Conservation (phyloP, 2,888 invertebrate genomes). For the Cheilosia impressa region DNA sequence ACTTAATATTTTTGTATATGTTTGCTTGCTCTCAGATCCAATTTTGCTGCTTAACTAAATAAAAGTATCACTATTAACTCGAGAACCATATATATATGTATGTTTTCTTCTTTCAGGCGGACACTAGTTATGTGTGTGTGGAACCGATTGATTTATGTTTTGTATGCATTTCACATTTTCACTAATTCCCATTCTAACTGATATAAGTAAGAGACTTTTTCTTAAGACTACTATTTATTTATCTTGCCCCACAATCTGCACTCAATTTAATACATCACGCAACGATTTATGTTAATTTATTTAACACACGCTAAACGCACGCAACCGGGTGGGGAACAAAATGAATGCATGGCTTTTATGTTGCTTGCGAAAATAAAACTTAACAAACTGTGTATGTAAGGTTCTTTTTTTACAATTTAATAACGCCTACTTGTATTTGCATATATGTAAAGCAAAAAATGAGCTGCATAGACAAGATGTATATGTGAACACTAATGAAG, state of each 20-base stretch:
- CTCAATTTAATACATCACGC: conserved; percentile 34
- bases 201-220: conserved; percentile 38
- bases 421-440: neutral
- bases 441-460: no score
- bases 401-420: neutral
- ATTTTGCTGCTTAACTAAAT: neutral
- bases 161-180: conserved; percentile 16
- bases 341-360: conserved; percentile 50
- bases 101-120: conserved; percentile 39
- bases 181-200: conserved; percentile 20
- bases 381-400: neutral
- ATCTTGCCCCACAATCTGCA: conserved; percentile 18
- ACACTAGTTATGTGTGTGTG: conserved; percentile 17
- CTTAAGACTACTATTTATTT: conserved; percentile 10
- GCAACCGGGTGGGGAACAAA: neutral
- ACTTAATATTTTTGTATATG: neutral
- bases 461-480: no score
- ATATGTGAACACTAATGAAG: neutral
- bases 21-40: neutral
- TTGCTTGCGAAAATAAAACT: conserved; percentile 4
- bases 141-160: conserved; percentile 16
- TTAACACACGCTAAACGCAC: conserved; percentile 42
- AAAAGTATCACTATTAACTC: neutral
- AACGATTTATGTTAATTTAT: conserved; percentile 48
- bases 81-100: neutral